Evolutionary conservation across 2,888 invertebrate species (phyloP).

Genomic region (Hedya salicella): DNA sequence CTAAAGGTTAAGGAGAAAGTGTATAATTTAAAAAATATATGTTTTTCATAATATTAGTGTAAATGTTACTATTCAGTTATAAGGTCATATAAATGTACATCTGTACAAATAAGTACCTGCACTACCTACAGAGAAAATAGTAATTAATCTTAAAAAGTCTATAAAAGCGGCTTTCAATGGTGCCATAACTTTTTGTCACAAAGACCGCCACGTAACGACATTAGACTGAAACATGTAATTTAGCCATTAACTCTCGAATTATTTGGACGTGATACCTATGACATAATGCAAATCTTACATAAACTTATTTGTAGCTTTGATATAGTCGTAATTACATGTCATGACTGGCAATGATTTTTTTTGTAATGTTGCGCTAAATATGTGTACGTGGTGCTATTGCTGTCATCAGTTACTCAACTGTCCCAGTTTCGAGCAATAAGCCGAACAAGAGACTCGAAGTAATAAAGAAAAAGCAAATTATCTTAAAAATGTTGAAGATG

Average conservation of each 20-base stretch:
- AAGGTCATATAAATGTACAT: too few relatives aligned
- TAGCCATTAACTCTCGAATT: conserved; percentile 43
- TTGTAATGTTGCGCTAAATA: conserved; percentile 38
- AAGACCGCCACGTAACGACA: conserved; percentile 37
- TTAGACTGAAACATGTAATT: conserved; percentile 44
- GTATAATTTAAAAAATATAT: too few relatives aligned
- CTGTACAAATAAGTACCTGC: too few relatives aligned
- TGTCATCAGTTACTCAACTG: conserved; percentile 35
- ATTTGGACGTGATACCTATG: conserved; percentile 38
- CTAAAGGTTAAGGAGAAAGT: too few relatives aligned
- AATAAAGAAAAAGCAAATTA: conserved; percentile 19
- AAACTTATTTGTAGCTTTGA: conserved; percentile 40
- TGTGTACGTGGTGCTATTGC: conserved; percentile 24
- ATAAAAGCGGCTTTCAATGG: background rate
- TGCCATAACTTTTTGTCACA: background rate
- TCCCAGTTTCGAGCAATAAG: conserved; percentile 27
- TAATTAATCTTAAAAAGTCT: too few relatives aligned
- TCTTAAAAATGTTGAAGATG: conserved; percentile 10
- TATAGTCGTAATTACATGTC: conserved; percentile 45
- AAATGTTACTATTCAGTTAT: too few relatives aligned
- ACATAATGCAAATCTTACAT: conserved; percentile 42
- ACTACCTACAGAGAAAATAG: too few relatives aligned
- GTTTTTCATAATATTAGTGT: too few relatives aligned
- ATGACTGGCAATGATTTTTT: conserved; percentile 36
- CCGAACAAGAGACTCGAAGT: conserved; percentile 1